Conservation (phyloP, 2,113 vertebrate species). For the Protobothrops flavoviridis region DNA sequence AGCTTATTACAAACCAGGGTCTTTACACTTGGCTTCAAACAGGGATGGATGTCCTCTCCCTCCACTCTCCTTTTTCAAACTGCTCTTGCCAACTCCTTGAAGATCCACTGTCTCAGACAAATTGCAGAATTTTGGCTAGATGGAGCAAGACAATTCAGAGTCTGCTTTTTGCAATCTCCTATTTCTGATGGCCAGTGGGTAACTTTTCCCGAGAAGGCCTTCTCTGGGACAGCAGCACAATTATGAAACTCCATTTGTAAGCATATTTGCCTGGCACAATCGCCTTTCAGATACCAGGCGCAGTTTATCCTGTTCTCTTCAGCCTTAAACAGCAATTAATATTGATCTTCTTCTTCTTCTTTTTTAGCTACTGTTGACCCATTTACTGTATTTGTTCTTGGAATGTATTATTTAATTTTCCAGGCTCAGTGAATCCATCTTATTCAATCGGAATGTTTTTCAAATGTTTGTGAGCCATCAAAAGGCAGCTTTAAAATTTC, state of each 20-base stretch:
- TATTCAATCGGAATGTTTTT: neutral
- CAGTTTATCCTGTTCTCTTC: neutral
- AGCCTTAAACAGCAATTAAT: conserved; percentile 8
- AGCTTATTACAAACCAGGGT: neutral
- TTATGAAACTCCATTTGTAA: neutral
- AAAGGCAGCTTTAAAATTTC: neutral
- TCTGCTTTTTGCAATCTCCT: too few relatives aligned
- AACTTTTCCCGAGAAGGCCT: neutral
- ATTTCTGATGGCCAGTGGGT: neutral
- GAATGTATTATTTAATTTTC: conserved; percentile 8
- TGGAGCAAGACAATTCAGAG: neutral
- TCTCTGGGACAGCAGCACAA: neutral
- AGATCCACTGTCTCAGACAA: neutral
- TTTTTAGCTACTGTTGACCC: neutral
- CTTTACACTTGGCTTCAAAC: neutral
- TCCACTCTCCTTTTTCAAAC: neutral
- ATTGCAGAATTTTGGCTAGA: neutral
- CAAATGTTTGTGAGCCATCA: neutral
- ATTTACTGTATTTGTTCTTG: neutral
- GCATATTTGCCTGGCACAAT: neutral
- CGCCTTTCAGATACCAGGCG: neutral
- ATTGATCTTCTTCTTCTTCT: neutral
- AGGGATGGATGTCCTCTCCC: neutral
- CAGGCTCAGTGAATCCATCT: neutral
- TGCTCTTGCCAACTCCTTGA: neutral